Evolutionary conservation across 1,140 invertebrate genomes (phyloP).

Genomic region (Lerema accius): DNA sequence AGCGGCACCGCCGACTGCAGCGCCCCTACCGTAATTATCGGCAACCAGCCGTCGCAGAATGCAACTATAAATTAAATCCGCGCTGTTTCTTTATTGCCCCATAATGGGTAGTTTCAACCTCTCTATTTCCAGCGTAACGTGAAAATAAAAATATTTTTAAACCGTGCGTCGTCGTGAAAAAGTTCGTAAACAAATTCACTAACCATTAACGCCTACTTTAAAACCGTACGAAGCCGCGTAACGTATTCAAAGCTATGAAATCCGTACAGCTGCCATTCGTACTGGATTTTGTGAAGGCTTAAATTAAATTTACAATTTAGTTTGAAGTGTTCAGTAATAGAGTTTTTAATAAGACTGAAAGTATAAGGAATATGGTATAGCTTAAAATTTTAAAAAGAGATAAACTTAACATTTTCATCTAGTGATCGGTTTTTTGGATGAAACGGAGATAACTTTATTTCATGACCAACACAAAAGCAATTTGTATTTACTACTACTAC

Average conservation of each 20-base stretch:
- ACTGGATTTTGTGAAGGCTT: slow-evolving; percentile 8
- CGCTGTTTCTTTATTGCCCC: slow-evolving; percentile 40
- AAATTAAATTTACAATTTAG: slow-evolving; percentile 2
- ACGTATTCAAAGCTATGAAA: slow-evolving; percentile 12
- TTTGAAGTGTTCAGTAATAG: neutral
- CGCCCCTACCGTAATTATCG: slow-evolving; percentile 42
- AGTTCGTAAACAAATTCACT: slow-evolving; percentile 24
- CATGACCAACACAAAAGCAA: too few species aligned
- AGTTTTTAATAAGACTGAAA: neutral
- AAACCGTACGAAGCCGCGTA: slow-evolving; percentile 14
- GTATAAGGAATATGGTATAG: neutral
- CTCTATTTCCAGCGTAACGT: slow-evolving; percentile 31
- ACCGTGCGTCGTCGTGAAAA: neutral
- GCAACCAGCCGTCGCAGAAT: slow-evolving; percentile 37
- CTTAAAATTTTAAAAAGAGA: neutral
- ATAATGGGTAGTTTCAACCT: slow-evolving; percentile 42
- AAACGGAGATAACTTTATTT: too few species aligned
- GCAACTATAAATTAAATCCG: slow-evolving; percentile 45
- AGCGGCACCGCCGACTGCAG: slow-evolving; percentile 6
- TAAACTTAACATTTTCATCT: neutral
- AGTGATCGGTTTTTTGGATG: too few species aligned
- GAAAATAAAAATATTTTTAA: slow-evolving; percentile 33
- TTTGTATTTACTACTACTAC: too few species aligned
- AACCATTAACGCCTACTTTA: slow-evolving; percentile 23
- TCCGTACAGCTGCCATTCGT: slow-evolving; percentile 5